Base-by-base conservation (phyloP, 2,888 invertebrate genomes). In the Cyclophora albipunctata region DNA sequence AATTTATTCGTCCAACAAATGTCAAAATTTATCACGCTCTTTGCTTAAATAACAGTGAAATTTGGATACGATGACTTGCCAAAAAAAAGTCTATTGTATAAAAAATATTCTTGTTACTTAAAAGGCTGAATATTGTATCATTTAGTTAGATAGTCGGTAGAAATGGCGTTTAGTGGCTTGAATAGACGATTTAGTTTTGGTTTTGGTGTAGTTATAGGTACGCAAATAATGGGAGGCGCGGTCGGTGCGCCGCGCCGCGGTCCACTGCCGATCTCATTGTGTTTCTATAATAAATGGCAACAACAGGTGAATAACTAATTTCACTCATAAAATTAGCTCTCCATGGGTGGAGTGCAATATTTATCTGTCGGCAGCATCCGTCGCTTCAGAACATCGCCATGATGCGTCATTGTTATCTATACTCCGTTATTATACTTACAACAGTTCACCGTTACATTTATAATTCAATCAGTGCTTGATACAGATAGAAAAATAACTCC, bases 251-350 rank as follows among this genome's bases (percentile, higher is more conserved):
- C 47, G 48, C 69, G 78, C 71, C 67, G 71, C 79, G 77, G 73
- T 78, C 62, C 75, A 71, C 71, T 78, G 80, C 73, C 73, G 73
- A 58, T 69, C 71, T 67, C 79, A 84, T 88, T 88, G 87, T 87
- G 69, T 67, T 37, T 73, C 75, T 80, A 78, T 82, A 81, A 85
- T 85, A 87, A 88, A 88, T 85, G 82, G 79, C 85, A 86, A 84
- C 84, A 85, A 84, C 87, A 88, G 87, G 87, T 88, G 85, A 87
- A 85, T 84, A 81, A 85, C 84, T 87, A 85, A 87, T 88, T 88
- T 87, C 81, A 82, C 83, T 84, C 78, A 84, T 85, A 86, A 86
- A 83, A 84, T 84, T 83, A 87, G 81, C 81, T 80, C 73, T 78
- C 71, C 76, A 81, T 85, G 85, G 87, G 84, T 82, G 86, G 78